Base-by-base conservation (phyloP, 2,888 invertebrate genomes). In the Epistrophella euchroma region DNA sequence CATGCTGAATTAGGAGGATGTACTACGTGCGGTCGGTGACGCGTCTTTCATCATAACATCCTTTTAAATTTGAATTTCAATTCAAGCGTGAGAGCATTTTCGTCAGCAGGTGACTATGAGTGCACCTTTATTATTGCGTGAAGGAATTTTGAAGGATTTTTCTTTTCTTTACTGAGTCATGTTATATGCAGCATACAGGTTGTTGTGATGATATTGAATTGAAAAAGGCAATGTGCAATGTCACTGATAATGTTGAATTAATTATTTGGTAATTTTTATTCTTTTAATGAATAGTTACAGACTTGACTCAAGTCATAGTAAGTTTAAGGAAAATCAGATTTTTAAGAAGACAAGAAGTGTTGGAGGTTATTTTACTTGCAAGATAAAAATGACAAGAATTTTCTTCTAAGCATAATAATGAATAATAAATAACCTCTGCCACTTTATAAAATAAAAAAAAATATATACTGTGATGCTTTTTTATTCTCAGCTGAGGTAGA, bases 11-110 rank as follows among this genome's bases (percentile, higher is more conserved):
- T 50, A 55, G 11, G 28, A 40, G 58, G 60, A 52, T 35, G 64
- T 32, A 32, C 7, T 64, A 77, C 58, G 50, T 45, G 45, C 10
- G 40, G 22, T 25, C 10, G 40, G 22, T 25, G 68, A 68, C 52
- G 68, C 32, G 52, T 62, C 35, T 68, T 50, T 50, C 68, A 68
- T 52, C 37, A 50, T 10, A 52, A 64, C 56, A 71, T 75, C 62
- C 52, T 75, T 80, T 80, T 43, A 56, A 56, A 75, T 80, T 80
- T 43, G 62, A 56, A 75, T 79, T 79, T 84, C 37, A 71, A 71
- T 80, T 71, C 64, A 75, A 84, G 64, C 64, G 50, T 75, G 52
- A 84, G 75, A 75, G 66, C 43, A 80, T 75, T 75, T n/a, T 50
- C 56, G 28, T 70, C 55, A 73, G 52, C 60, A 66, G 66, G n/a